phyloP scores from a whole-genome alignment of 2,797 vertebrate species.

The Clarias laeviceps region DNA sequence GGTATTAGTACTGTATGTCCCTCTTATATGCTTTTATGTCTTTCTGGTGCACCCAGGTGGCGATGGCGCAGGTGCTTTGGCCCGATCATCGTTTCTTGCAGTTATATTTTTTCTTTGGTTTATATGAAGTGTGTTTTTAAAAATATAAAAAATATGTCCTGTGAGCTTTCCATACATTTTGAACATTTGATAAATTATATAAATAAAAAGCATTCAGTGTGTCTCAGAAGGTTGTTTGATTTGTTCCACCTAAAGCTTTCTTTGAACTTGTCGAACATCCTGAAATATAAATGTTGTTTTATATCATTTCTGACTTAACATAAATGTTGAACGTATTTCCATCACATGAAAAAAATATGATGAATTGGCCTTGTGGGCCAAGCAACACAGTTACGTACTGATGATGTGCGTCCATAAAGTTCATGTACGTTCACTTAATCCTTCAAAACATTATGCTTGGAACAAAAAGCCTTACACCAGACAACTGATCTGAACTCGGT shows the following conservation, averaged over 20 bases:
- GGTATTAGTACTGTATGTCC: too few relatives aligned
- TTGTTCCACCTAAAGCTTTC: too few relatives aligned
- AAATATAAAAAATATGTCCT: too few relatives aligned
- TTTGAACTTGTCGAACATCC: background rate
- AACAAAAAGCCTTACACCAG: slow-evolving; percentile 15
- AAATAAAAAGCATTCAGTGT: background rate
- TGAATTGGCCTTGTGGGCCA: background rate
- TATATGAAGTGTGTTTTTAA: background rate
- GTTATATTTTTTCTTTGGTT: background rate
- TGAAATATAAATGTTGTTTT: background rate
- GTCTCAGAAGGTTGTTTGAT: background rate
- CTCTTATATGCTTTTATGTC: too few relatives aligned
- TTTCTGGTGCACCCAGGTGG: too few relatives aligned
- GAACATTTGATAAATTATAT: background rate
- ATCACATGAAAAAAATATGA: background rate
- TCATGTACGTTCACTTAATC: slow-evolving; percentile 29
- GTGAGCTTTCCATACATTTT: background rate
- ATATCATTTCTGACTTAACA: too few relatives aligned
- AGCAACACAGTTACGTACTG: slow-evolving; percentile 9
- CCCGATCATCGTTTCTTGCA: too few relatives aligned
- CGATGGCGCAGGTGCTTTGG: too few relatives aligned
- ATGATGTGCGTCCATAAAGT: slow-evolving; percentile 9
- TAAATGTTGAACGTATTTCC: background rate
- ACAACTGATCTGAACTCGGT: background rate
- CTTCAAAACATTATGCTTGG: slow-evolving; percentile 37